Conservation (phyloP, 2,797 vertebrate species). For the Stomatorhinus walkeri region DNA sequence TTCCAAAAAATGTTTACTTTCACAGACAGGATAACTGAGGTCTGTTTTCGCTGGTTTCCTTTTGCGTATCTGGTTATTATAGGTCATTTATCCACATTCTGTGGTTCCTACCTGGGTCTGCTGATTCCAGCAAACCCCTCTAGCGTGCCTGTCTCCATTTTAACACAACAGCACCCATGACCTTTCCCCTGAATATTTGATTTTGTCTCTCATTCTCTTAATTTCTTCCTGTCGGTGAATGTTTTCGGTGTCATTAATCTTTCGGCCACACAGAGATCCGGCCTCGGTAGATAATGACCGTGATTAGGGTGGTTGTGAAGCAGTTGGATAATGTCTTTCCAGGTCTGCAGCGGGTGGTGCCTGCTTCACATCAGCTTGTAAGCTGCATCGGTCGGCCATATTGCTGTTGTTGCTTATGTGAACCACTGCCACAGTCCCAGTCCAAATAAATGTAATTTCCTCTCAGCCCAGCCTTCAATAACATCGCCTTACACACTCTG, state of each 20-base stretch:
- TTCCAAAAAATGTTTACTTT: background rate
- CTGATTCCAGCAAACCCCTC: background rate
- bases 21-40: background rate
- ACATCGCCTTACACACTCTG: background rate
- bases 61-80: background rate
- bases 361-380: constrained; percentile 50
- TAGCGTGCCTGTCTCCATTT: background rate
- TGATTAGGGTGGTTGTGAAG: constrained; percentile 73
- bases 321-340: constrained; percentile 58
- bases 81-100: background rate
- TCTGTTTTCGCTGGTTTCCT: background rate
- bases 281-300: constrained; percentile 71
- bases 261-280: constrained; percentile 54
- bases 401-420: constrained; percentile 11
- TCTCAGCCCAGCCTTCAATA: constrained; percentile 54
- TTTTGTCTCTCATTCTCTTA: background rate
- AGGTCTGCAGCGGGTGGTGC: constrained; percentile 54
- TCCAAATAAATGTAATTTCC: constrained; percentile 62
- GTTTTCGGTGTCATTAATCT: constrained; percentile 68
- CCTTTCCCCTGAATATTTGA: background rate
- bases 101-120: background rate
- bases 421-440: constrained; percentile 46
- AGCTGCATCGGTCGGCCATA: constrained; percentile 18
- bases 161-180: background rate
- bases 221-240: constrained; percentile 63